Evolutionary conservation across 92 coral and sea anemone species (phyloP).

Genomic region (Epizoanthus rinbou): DNA sequence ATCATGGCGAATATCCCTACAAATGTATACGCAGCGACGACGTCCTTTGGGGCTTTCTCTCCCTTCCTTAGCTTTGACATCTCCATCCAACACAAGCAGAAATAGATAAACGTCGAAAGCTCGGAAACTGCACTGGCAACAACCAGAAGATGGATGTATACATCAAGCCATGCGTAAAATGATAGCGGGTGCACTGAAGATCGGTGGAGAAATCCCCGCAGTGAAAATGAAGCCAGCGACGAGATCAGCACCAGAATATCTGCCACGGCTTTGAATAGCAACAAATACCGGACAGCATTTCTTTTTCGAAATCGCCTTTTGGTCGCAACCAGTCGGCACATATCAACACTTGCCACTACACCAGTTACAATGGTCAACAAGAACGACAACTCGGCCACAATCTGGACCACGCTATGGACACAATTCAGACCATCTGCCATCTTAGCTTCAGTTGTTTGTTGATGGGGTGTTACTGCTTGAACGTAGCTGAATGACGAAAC

Average conservation of each 20-base stretch:
- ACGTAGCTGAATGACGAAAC: no score
- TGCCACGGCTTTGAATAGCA: constrained; percentile 10
- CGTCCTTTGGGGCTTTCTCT: not conserved
- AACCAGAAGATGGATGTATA: not conserved
- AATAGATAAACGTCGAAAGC: not conserved
- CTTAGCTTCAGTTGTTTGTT: not conserved
- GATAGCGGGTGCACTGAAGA: not conserved
- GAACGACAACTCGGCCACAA: not conserved
- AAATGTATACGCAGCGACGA: not conserved
- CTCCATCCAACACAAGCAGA: not conserved
- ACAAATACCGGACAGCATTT: not conserved
- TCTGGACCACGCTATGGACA: not conserved
- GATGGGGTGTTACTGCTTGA: no score
- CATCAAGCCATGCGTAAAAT: constrained; percentile 4
- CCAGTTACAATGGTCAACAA: constrained; percentile 5
- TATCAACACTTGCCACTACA: not conserved
- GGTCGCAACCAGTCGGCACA: not conserved
- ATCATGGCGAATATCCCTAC: not conserved
- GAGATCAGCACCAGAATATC: not conserved
- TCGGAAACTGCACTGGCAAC: constrained; percentile 2
- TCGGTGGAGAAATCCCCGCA: not conserved
- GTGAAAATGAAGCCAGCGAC: not conserved
- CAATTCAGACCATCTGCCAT: not conserved
- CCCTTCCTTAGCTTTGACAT: not conserved
- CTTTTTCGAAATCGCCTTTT: constrained; percentile 1